Evolutionary conservation across 2,888 invertebrate species (phyloP).

Genomic region (Ommatoiulus sabulosus): DNA sequence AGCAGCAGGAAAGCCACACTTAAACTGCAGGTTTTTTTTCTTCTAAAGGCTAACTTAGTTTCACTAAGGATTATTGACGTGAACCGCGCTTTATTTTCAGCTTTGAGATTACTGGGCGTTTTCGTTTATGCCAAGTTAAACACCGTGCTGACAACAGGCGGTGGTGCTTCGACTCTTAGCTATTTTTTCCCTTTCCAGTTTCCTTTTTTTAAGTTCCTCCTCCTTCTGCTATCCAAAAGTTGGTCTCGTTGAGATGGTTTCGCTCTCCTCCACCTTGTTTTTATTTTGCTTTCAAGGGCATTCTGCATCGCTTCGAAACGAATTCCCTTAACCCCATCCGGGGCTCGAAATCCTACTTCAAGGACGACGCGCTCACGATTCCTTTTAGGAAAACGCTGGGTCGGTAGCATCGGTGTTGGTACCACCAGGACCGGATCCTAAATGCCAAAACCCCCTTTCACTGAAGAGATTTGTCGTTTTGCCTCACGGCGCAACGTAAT

Average conservation of each 20-base stretch:
- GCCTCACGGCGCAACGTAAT: not conserved
- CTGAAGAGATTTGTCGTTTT: too few species aligned
- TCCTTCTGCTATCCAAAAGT: not conserved
- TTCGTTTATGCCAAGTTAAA: not conserved
- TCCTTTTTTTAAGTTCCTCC: not conserved
- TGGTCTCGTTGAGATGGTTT: not conserved
- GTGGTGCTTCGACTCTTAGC: not conserved
- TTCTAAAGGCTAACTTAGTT: too few species aligned
- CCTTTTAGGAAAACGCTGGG: not conserved
- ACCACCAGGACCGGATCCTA: not conserved
- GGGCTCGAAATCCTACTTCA: conserved; percentile 18
- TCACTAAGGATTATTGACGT: too few species aligned
- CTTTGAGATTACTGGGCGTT: not conserved
- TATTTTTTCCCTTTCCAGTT: not conserved
- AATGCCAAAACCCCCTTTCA: not conserved
- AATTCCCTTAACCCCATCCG: conserved; percentile 34
- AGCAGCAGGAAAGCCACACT: too few species aligned
- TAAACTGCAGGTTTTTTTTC: too few species aligned
- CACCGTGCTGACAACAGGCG: not conserved
- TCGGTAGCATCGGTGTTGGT: not conserved
- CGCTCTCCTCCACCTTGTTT: conserved; percentile 34
- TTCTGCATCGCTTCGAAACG: not conserved
- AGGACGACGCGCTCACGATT: not conserved
- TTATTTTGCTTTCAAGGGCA: conserved; percentile 1
- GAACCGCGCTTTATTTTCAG: not conserved